Evolutionary conservation across 2,113 vertebrate genomes (phyloP), one percentile per base, ranked within the genome.

Genomic region (Elaphurus davidianus): DNA sequence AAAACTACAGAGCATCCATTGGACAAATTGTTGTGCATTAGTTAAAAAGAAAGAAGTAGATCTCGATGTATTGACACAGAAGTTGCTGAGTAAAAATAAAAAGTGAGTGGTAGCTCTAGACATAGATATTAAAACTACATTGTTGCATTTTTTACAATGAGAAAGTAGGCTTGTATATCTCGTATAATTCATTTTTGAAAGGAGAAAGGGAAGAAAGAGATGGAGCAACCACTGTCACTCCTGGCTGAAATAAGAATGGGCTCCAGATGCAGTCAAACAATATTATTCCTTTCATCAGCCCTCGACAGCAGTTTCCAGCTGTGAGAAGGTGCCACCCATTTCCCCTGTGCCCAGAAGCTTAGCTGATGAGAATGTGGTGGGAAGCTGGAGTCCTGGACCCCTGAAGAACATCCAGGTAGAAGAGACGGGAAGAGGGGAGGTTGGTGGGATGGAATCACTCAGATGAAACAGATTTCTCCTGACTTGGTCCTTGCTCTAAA

Each of bases 61-160:
- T 45, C 59, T 62, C 36, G 4, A 64, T 45, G 54, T 92, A 52
- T 78, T 45, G 82, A 91, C 36, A 28, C 16, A 71, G 84, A 96
- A 92, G 45, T 74, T 90, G 67, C 91, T 94, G 88, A 96, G 93
- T 71, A 78, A 91, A 96, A 95, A 90, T n/a, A 82, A 95, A 94
- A 92, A 89, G 54, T 88, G 82, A 91, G 85, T 71, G 33, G 55
- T n/a, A 40, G 88, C 60, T 96, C 28, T 71, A 91, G 92, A 96
- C 54, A 87, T 23, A 94, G 93, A 93, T 97, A 85, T 88, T 91
- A 86, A 97, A 94, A 93, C 13, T n/a, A 91, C 76, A 25, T n/a
- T 74, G 60, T 55, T 92, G 81, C 71, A 52, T 97, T 95, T 97
- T 95, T 95, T 87, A 87, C 95, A 84, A 28, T 84, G 76, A 97